Percentiles rank a stretch among this genome's conserved stretches.
phyloP scores from a whole-genome alignment of 2,888 invertebrate genomes.

The Thera britannica region DNA sequence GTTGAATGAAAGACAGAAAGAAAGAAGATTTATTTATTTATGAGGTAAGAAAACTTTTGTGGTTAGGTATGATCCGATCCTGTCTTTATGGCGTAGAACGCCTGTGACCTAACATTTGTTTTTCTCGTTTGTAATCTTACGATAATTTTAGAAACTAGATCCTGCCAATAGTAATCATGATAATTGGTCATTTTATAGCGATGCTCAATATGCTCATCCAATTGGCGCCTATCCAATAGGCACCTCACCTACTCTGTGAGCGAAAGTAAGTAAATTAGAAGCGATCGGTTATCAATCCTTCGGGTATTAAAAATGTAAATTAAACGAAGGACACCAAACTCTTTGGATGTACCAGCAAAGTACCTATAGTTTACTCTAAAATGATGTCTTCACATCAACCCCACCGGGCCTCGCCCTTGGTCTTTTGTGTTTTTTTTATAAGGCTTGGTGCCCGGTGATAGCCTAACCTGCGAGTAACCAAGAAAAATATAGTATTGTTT shows the following conservation, averaged over 20 bases:
- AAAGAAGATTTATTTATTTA: too few species aligned
- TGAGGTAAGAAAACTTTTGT: too few species aligned
- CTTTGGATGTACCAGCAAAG: neutral
- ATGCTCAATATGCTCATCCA: conserved; percentile 5
- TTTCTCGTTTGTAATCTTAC: neutral
- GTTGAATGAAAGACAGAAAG: too few species aligned
- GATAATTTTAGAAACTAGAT: neutral
- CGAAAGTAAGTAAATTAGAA: conserved; percentile 22
- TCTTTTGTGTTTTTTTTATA: too few species aligned
- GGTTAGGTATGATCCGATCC: too few species aligned
- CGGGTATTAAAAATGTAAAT: conserved; percentile 36
- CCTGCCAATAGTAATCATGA: conserved; percentile 4
- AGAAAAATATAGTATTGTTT: too few species aligned
- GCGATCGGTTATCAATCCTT: conserved; percentile 18
- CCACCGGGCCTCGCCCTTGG: too few species aligned
- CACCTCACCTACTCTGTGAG: neutral
- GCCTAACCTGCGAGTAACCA: too few species aligned
- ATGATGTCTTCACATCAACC: too few species aligned
- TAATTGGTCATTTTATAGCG: conserved; percentile 17
- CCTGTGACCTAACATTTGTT: neutral
- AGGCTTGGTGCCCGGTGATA: too few species aligned
- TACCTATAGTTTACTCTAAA: neutral
- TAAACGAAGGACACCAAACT: conserved; percentile 1
- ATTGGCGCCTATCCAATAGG: conserved; percentile 21
- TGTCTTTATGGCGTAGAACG: neutral